phyloP scores from a whole-genome alignment of 2,888 invertebrate species.

The Cheilosia pagana region DNA sequence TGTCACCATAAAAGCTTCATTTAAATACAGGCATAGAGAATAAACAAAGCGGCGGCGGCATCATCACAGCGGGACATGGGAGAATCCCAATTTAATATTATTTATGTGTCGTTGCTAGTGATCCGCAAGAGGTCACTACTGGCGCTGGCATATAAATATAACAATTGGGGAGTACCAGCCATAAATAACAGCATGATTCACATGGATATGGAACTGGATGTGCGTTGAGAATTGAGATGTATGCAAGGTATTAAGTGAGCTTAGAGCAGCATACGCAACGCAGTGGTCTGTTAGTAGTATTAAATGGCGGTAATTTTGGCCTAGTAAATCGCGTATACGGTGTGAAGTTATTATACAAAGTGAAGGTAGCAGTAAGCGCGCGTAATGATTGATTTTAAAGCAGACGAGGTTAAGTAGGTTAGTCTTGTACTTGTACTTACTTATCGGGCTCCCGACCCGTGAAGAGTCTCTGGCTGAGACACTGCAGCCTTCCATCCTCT shows the following conservation, averaged over 20 bases:
- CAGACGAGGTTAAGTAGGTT: too few relatives aligned
- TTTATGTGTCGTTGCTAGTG: conserved; percentile 1
- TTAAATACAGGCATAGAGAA: conserved; percentile 6
- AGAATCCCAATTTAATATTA: conserved; percentile 30
- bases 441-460: too few relatives aligned
- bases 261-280: conserved; percentile 3
- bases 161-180: conserved; percentile 3
- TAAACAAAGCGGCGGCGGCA: conserved; percentile 13
- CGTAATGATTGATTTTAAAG: not conserved
- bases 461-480: too few relatives aligned
- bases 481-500: too few relatives aligned
- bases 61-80: conserved; percentile 31
- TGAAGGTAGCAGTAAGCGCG: not conserved
- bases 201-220: too few relatives aligned
- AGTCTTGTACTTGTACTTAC: too few relatives aligned
- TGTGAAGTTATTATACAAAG: not conserved
- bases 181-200: conserved; percentile 15
- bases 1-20: conserved; percentile 42
- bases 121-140: conserved; percentile 42
- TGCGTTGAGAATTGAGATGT: conserved; percentile 2
- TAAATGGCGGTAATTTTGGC: not conserved
- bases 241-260: conserved; percentile 16
- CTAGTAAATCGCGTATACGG: not conserved
- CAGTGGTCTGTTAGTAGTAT: not conserved
- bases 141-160: conserved; percentile 20